Evolutionary conservation across 2,888 invertebrate species (phyloP).

Genomic region (Serripes groenlandicus): DNA sequence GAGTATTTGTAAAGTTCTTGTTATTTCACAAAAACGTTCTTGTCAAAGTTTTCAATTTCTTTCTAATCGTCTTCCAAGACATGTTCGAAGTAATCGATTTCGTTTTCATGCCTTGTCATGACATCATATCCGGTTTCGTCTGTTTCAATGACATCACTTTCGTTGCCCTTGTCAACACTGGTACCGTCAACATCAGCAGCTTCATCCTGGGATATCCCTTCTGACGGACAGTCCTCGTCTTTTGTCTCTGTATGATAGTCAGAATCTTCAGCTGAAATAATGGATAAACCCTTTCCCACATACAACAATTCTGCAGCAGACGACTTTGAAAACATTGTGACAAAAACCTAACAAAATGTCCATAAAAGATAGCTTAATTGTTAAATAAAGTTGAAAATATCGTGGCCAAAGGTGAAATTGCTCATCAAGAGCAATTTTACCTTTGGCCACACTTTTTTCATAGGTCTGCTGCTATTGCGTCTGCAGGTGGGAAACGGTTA

Average conservation of each 20-base stretch:
- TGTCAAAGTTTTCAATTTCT: background rate
- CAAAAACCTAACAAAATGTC: no score
- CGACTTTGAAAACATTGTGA: background rate
- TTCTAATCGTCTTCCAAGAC: background rate
- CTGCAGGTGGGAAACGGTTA: no score
- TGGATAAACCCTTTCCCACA: no score
- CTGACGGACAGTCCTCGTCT: background rate
- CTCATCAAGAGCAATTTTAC: background rate
- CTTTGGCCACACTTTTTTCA: no score
- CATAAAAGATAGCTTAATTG: no score
- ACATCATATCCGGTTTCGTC: background rate
- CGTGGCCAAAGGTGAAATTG: background rate
- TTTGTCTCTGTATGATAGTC: slow-evolving; percentile 13
- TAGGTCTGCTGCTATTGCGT: no score
- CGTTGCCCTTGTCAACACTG: background rate
- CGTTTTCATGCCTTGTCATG: background rate
- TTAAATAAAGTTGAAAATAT: background rate
- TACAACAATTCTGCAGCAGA: background rate
- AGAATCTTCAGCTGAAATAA: background rate
- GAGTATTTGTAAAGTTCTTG: no score
- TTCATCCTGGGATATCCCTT: background rate
- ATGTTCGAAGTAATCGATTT: background rate
- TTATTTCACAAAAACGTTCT: no score
- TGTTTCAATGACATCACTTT: background rate
- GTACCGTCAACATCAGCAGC: background rate